phyloP scores from a whole-genome alignment of 2,797 vertebrate genomes.

The Pempheris klunzingeri region DNA sequence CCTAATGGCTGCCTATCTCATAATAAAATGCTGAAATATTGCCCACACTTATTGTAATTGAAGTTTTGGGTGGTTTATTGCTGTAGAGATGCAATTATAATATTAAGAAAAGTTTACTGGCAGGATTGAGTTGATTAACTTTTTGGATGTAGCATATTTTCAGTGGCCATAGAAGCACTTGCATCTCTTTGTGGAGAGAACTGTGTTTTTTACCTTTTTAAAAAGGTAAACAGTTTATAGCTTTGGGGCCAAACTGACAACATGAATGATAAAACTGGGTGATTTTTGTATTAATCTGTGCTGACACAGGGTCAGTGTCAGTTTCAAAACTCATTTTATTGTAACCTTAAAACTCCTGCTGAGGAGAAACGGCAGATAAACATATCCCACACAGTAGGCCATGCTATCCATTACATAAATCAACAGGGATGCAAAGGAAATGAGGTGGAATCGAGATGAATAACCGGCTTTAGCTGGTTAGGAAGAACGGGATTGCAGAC shows the following conservation, averaged over 20 bases:
- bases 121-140: slow-evolving; percentile 30
- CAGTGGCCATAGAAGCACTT: slow-evolving; percentile 17
- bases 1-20: slow-evolving; percentile 47
- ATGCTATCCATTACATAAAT: slow-evolving; percentile 5
- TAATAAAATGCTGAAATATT: slow-evolving; percentile 45
- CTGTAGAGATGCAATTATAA: slow-evolving; percentile 35
- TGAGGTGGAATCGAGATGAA: background rate
- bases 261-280: background rate
- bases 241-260: slow-evolving; percentile 9
- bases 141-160: no score
- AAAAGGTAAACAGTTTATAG: background rate
- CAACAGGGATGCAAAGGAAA: slow-evolving; percentile 3
- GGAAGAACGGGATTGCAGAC: slow-evolving; percentile 30
- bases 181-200: slow-evolving; percentile 30
- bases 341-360: slow-evolving; percentile 2
- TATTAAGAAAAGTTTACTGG: slow-evolving; percentile 36
- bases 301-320: background rate
- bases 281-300: slow-evolving; percentile 1
- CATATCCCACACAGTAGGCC: background rate
- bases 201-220: no score
- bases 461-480: background rate
- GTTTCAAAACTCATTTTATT: background rate
- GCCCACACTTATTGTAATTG: slow-evolving; percentile 57
- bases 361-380: slow-evolving; percentile 5
- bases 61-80: slow-evolving; percentile 41